These are phyloP conservation scores for Andrena flavipes DNA, from an alignment of 2,888 invertebrate species.

Conservation along the genomic window DNA sequence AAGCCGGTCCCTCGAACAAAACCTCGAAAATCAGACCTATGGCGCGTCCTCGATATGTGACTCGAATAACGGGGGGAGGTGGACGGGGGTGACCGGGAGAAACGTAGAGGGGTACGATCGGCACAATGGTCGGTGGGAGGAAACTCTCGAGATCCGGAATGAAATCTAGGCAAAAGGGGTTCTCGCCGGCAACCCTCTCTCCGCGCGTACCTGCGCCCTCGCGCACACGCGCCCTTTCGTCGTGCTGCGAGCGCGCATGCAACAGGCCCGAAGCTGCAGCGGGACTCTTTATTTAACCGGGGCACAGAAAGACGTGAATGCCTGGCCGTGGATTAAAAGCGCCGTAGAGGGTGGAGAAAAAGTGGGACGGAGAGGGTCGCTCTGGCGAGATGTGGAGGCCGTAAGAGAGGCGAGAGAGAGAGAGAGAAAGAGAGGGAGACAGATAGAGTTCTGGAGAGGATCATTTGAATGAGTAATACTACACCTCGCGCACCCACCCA, in stretches of 20 bases:
- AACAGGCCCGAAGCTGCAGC: constrained; percentile 65
- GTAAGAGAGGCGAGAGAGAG: constrained; percentile 14
- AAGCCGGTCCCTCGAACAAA: constrained; percentile 34
- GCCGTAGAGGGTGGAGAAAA: constrained; percentile 60
- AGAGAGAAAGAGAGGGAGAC: constrained; percentile 52
- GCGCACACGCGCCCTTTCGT: constrained; percentile 19
- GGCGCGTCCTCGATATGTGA: constrained; percentile 72
- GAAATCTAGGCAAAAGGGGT: constrained; percentile 77
- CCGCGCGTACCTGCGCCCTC: constrained; percentile 19
- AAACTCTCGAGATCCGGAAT: constrained; percentile 73
- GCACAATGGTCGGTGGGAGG: constrained; percentile 71
- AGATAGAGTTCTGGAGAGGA: constrained; percentile 75
- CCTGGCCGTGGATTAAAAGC: constrained; percentile 82
- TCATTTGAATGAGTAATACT: constrained; percentile 85
- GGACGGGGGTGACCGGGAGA: constrained; percentile 5
- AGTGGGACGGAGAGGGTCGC: constrained; percentile 40
- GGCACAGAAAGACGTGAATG: constrained; percentile 81
- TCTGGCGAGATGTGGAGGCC: constrained; percentile 18
- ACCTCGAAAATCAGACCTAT: constrained; percentile 66
- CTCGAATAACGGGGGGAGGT: constrained; percentile 72
- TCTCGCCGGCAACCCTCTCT: constrained; percentile 57
- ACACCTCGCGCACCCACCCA: constrained; percentile 84
- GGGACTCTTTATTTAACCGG: constrained; percentile 80
- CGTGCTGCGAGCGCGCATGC: constrained; percentile 55
- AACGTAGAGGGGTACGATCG: constrained; percentile 53